Conservation (phyloP, 1,140 invertebrate species). For the Trinorchestia longiramus region DNA sequence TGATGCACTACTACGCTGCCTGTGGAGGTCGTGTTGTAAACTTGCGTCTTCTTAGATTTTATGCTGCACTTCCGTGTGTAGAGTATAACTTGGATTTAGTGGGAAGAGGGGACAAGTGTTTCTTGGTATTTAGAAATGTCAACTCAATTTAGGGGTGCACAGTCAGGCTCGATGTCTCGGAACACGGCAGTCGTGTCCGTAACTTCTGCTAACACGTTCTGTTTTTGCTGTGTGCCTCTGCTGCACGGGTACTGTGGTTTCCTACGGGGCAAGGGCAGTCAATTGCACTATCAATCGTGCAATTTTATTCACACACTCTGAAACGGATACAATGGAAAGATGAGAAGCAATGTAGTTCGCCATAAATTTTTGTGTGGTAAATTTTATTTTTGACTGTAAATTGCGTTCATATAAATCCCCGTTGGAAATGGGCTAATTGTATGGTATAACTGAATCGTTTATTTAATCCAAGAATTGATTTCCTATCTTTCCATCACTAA, state of each 20-base stretch:
- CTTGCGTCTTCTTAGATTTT: background rate
- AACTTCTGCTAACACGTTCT: background rate
- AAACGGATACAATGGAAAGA: background rate
- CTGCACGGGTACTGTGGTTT: background rate
- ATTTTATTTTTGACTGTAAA: too few relatives aligned
- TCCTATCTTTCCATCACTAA: background rate
- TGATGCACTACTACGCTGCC: background rate
- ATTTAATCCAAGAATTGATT: background rate
- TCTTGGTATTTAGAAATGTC: conserved; percentile 39
- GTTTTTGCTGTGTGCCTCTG: background rate
- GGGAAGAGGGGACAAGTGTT: conserved; percentile 6
- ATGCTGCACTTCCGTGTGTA: background rate
- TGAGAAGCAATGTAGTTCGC: background rate
- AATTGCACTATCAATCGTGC: background rate
- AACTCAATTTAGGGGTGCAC: background rate
- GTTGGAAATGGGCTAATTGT: background rate
- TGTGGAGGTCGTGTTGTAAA: background rate
- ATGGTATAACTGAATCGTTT: background rate
- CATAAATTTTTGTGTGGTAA: background rate
- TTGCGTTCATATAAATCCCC: background rate
- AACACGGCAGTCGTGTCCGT: background rate
- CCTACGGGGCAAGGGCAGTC: background rate
- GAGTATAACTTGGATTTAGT: background rate
- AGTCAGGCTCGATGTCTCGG: background rate
- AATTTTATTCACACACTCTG: background rate